Evolutionary conservation across 1,140 invertebrate species (phyloP).

Genomic region (Drosophila littoralis): DNA sequence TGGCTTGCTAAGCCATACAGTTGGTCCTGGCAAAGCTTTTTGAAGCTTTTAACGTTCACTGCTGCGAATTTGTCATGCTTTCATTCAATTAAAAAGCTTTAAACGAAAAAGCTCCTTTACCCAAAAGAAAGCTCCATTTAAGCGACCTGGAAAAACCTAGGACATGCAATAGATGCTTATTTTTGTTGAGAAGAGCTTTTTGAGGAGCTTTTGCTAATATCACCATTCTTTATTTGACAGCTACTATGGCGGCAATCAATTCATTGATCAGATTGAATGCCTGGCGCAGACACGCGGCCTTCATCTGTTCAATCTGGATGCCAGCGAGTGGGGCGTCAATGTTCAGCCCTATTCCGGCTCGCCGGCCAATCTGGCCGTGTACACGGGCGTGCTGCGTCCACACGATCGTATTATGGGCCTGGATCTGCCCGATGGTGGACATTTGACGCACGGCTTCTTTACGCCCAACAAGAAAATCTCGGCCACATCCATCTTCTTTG

Average conservation of each 20-base stretch:
- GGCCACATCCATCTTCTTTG: conserved; percentile 98
- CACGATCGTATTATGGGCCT: conserved; percentile 99
- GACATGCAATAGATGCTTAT: no score
- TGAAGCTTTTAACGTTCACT: no score
- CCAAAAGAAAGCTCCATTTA: no score
- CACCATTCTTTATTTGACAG: conserved; percentile 83
- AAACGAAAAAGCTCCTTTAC: no score
- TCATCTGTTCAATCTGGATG: conserved; percentile 92
- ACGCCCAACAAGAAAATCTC: conserved; percentile 97
- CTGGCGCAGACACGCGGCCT: conserved; percentile 95
- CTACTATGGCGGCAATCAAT: conserved; percentile 98
- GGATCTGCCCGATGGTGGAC: conserved; percentile 98
- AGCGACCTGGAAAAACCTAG: no score
- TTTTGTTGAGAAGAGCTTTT: background rate
- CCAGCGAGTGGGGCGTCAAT: conserved; percentile 98
- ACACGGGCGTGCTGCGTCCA: conserved; percentile 93
- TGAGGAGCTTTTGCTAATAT: background rate
- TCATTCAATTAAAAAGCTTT: no score
- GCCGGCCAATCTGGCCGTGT: conserved; percentile 98
- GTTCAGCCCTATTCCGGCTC: conserved; percentile 99
- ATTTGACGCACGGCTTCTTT: conserved; percentile 97
- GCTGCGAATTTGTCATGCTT: no score
- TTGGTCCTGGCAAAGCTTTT: no score
- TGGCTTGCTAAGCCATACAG: no score
- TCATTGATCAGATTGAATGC: conserved; percentile 96